Evolutionary conservation across 2,888 invertebrate genomes (phyloP), one percentile per base, ranked within the genome.

Genomic region (Apamea anceps): DNA sequence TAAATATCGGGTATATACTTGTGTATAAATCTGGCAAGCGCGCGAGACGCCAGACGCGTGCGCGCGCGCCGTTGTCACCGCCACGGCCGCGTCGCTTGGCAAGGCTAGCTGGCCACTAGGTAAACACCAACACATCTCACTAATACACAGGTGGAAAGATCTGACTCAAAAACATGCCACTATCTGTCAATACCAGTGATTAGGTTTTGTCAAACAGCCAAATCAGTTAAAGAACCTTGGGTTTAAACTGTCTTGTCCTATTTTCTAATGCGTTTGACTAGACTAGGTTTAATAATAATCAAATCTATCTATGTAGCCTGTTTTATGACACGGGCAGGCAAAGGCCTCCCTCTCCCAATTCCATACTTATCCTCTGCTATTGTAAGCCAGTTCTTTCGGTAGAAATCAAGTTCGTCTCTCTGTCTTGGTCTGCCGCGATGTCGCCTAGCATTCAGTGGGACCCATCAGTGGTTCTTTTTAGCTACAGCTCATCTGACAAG

Each of bases 81-180:
- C 88, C 91, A 90, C 86, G 90, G 89, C 82, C 91, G 86, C 85
- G 84, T 81, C 85, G 82, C 81, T 93, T 93, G 93, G 91, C 93
- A 93, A 87, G 88, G 81, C 84, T 80, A 68, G 75, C 87, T 85
- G 85, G 82, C 90, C 83, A 54, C 75, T 80, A 86, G 86, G 90
- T 89, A 90, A 90, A 91, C 90, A 90, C 71, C 75, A 74, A 80
- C 77, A 80, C 76, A 80, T 77, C 85, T 74, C 62, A 76, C 79
- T 85, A 74, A 82, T 76, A 79, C 71, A 84, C 86, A 82, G 89
- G 85, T 88, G 84, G 82, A 81, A 67, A 81, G 72, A 79, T 81
- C 72, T 63, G 74, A 68, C 48, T 10, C 68, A 60, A 21, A 77
- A 79, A 79, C 66, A 71, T 68, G 72, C n/a, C 62, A 81, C 73